Base-by-base conservation (phyloP, 2,888 invertebrate genomes). In the Pseudococcus viburni region DNA sequence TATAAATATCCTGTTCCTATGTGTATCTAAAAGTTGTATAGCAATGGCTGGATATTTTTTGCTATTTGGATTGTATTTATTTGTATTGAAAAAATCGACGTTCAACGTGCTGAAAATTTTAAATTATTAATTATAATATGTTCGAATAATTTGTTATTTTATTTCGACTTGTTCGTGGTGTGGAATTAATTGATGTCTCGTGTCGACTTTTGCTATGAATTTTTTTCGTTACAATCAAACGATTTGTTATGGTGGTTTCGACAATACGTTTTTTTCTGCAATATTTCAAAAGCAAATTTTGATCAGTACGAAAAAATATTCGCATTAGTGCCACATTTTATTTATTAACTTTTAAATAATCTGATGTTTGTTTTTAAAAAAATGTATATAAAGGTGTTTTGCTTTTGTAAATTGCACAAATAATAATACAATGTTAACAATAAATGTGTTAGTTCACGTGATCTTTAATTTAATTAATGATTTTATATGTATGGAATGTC, bases 381-480 rank as follows among this genome's bases (percentile, higher is more conserved):
- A 80, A 80, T 83, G 80, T 83, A 83, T 19, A 83, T 83, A 83
- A 46, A 46, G 46, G 46, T 83, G 12, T 83, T n/a, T 83, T 19
- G 80, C 80, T 83, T 83, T 46, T 83, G 80, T 83, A 83, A 83
- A 83, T 83, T 83, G 80, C 80, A 83, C 80, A 83, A 55, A 46
- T 83, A 83, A 83, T 83, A 46, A 15, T 83, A 83, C 39, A 83
- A 83, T 83, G 80, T 83, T 46, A 83, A 46, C 46, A 83, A 83
- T 83, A 83, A 83, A 83, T 83, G 80, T 46, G 26, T 83, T 83
- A 83, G 46, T 83, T 83, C 46, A 46, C 80, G 46, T 46, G 39
- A n/a, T 83, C 11, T 42, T 83, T 2, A 83, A 17, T 83, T 83
- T 46, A 3, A 83, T 11, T 83, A 48, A 8, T 39, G 42, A 42